Percentiles rank a stretch among this genome's conserved stretches.
Conservation (phyloP, 2,888 invertebrate genomes). For the Apotomis turbidana region DNA sequence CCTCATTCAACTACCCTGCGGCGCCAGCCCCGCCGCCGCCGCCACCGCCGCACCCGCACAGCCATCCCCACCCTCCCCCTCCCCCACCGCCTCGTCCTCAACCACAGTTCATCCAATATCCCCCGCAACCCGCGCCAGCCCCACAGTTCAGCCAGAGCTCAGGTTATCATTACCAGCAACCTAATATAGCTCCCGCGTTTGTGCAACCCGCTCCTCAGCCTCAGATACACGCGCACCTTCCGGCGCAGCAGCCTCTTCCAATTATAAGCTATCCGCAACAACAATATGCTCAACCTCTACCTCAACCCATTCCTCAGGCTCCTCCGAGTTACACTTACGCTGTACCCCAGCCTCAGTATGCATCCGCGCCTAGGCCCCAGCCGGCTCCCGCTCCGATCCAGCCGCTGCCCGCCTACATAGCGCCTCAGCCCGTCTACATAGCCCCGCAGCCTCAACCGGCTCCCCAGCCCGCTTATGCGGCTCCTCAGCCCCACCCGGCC, state of each 20-base stretch:
- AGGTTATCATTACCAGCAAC: constrained; percentile 60
- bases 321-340: constrained; percentile 24
- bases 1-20: constrained; percentile 42
- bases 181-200: constrained; percentile 50
- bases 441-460: constrained; percentile 41
- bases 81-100: constrained; percentile 20
- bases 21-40: constrained; percentile 44
- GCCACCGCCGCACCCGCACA: constrained; percentile 25
- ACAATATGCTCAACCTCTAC: constrained; percentile 18
- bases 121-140: constrained; percentile 45
- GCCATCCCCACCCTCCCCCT: constrained; percentile 5
- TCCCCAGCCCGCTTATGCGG: constrained; percentile 16
- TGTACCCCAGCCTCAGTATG: constrained; percentile 26
- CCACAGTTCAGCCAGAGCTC: constrained; percentile 47
- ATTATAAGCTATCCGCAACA: constrained; percentile 16
- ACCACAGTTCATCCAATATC: constrained; percentile 47
- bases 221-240: constrained; percentile 32
- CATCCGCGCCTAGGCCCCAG: constrained; percentile 32
- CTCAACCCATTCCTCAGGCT: constrained; percentile 27
- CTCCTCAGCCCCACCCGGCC: constrained; percentile 34
- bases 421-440: constrained; percentile 1
- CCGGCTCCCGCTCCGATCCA: constrained; percentile 38
- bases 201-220: constrained; percentile 46
- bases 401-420: constrained; percentile 24
- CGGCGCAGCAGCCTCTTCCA: constrained; percentile 34